A percentile compares a stretch with the other conserved stretches of the same genome.
phyloP scores from a whole-genome alignment of 2,888 invertebrate species.

The Elmis aenea region DNA sequence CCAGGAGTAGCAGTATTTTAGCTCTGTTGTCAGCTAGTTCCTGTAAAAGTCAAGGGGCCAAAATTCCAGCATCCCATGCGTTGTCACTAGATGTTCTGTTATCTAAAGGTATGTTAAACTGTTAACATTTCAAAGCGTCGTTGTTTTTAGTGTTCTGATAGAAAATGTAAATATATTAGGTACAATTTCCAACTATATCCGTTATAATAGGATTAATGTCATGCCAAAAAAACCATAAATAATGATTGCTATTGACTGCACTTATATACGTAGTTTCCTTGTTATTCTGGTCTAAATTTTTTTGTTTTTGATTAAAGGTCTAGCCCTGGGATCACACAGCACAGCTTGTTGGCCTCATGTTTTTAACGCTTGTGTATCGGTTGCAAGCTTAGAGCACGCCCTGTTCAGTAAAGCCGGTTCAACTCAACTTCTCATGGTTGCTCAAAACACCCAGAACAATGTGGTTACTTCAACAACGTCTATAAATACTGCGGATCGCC shows the following conservation, averaged over 20 bases:
- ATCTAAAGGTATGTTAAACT: slow-evolving; percentile 42
- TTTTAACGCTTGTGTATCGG: slow-evolving; percentile 88
- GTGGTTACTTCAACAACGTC: slow-evolving; percentile 55
- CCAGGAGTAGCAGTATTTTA: slow-evolving; percentile 85
- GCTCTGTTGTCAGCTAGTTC: slow-evolving; percentile 83
- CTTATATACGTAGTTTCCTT: slow-evolving; percentile 1
- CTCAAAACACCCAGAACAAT: slow-evolving; percentile 61
- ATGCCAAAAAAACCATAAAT: slow-evolving; percentile 1
- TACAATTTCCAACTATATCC: slow-evolving; percentile 2
- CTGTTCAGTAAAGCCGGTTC: slow-evolving; percentile 80
- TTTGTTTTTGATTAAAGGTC: slow-evolving; percentile 47
- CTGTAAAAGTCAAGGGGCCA: slow-evolving; percentile 73
- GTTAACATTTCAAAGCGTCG: not conserved
- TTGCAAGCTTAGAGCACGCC: slow-evolving; percentile 85
- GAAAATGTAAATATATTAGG: not conserved
- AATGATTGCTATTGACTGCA: not conserved
- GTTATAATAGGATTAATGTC: too few species aligned
- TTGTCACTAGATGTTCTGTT: slow-evolving; percentile 89
- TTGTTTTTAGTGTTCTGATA: not conserved
- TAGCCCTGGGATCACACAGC: slow-evolving; percentile 89
- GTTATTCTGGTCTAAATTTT: slow-evolving; percentile 42
- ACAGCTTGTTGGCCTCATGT: slow-evolving; percentile 95
- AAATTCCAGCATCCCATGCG: slow-evolving; percentile 83
- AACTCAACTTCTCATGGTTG: slow-evolving; percentile 59
- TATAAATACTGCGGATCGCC: slow-evolving; percentile 52